Base-by-base conservation (phyloP, 2,797 vertebrate species). In the Peromyscus aztecus region DNA sequence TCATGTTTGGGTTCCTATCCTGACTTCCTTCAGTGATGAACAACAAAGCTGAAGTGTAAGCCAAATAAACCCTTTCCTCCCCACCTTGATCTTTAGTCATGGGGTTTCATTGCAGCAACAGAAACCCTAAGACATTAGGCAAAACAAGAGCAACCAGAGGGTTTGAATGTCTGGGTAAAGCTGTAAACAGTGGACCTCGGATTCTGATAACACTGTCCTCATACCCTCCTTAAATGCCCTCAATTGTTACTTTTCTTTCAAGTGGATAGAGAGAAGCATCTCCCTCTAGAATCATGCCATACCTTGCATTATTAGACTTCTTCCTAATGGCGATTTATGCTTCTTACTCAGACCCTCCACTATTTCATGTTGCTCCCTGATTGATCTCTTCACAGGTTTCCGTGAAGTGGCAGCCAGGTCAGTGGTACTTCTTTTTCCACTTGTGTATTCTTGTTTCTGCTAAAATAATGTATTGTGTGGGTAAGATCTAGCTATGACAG, bases 321-420 rank as follows among this genome's bases (percentile, higher is more conserved):
- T 91, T 37, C n/a, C 16, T 17, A 81, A 0, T 5, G 4, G 5
- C 31, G 1, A 17, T 94, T 92, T 77, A 19, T 93, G 65, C 52
- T 88, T 4, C 71, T 69, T 67, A 29, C 21, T 37, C 17, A 55
- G 4, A 16, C 5, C 0, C 0, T 9, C n/a, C 8, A 0, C 43
- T 85, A 77, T 16, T 69, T 21, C 61, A 23, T 17, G 8, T 31
- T 71, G 29, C 6, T 94, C 12, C 55, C 80, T 69, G 9, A 65
- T 46, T n/a, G 37, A 14, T 55, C 19, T 88, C 80, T 83, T 95
- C 17, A 31, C 71, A 89, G 57, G 19, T 61, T 27, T 63, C 12
- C 12, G 7, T 13, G 46, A 81, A 69, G 31, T 69, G 14, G 52
- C 19, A 57, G n/a, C 19, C 57, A 88, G 17, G 24, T 19, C 7